Evolutionary conservation across 2,797 vertebrate species (phyloP).

Genomic region (Enteromius argenteus): DNA sequence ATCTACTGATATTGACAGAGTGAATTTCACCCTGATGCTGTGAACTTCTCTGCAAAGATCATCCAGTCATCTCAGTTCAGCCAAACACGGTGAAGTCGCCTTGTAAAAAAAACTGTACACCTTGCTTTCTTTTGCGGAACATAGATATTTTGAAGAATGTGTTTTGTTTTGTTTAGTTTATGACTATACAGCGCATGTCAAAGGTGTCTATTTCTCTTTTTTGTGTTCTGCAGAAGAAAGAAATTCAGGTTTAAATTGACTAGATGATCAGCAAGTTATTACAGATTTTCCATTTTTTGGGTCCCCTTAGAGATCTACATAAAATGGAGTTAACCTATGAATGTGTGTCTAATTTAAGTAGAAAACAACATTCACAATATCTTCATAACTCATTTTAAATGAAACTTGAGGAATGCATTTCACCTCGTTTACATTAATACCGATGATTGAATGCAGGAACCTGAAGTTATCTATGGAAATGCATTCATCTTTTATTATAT

Average conservation of each 20-base stretch:
- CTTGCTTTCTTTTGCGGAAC: background rate
- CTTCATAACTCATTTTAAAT: slow-evolving; percentile 28
- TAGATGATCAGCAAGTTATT: background rate
- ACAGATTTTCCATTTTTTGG: background rate
- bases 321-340: slow-evolving; percentile 7
- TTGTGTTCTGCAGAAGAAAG: background rate
- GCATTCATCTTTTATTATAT: background rate
- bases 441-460: slow-evolving; percentile 24
- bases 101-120: background rate
- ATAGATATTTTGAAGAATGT: background rate
- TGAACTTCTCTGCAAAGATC: slow-evolving; percentile 3
- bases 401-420: slow-evolving; percentile 17
- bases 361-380: background rate
- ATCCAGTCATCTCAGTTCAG: background rate
- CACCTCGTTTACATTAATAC: slow-evolving; percentile 30
- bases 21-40: slow-evolving; percentile 18
- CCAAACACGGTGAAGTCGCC: background rate
- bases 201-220: background rate
- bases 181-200: background rate
- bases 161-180: background rate
- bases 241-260: background rate
- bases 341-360: slow-evolving; percentile 7
- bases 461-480: background rate
- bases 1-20: slow-evolving; percentile 23
- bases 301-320: background rate